A percentile compares a stretch with the other conserved stretches of the same genome.
Conservation (phyloP, 2,797 vertebrate genomes). For the Thaleichthys pacificus region DNA sequence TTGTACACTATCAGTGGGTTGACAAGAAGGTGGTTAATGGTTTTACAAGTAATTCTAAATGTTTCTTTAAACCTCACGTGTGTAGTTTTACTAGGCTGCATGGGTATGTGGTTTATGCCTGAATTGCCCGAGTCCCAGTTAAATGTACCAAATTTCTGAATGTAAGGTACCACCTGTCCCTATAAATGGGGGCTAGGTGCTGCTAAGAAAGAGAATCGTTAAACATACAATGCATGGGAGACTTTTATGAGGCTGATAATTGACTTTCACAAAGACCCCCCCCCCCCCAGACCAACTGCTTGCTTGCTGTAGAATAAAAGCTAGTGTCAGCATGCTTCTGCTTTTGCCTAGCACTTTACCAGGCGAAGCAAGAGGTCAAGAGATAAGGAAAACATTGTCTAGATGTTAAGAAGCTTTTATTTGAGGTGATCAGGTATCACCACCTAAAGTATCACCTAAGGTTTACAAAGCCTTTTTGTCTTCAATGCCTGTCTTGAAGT, state of each 20-base stretch:
- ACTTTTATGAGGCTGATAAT: slow-evolving; percentile 45
- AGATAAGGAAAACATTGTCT: no score
- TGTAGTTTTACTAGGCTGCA: not conserved
- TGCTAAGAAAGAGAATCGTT: slow-evolving; percentile 36
- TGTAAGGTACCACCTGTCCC: slow-evolving; percentile 36
- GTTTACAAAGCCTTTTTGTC: no score
- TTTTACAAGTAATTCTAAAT: not conserved
- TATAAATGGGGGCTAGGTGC: slow-evolving; percentile 25
- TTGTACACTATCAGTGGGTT: not conserved
- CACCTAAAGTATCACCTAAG: no score
- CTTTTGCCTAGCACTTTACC: no score
- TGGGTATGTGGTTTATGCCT: not conserved
- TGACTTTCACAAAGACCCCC: slow-evolving; percentile 5
- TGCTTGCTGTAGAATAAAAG: no score
- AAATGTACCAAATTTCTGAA: slow-evolving; percentile 20
- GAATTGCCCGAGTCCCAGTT: slow-evolving; percentile 1
- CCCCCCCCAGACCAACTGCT: no score
- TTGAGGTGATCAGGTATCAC: no score
- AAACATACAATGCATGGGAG: slow-evolving; percentile 28
- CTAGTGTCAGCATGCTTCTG: no score
- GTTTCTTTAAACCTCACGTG: not conserved
- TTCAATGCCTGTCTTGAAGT: no score
- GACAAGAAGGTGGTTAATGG: not conserved
- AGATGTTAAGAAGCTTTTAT: no score
- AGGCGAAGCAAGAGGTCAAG: no score